Base-by-base conservation (phyloP, 2,797 vertebrate genomes). In the Peromyscus attwateri region DNA sequence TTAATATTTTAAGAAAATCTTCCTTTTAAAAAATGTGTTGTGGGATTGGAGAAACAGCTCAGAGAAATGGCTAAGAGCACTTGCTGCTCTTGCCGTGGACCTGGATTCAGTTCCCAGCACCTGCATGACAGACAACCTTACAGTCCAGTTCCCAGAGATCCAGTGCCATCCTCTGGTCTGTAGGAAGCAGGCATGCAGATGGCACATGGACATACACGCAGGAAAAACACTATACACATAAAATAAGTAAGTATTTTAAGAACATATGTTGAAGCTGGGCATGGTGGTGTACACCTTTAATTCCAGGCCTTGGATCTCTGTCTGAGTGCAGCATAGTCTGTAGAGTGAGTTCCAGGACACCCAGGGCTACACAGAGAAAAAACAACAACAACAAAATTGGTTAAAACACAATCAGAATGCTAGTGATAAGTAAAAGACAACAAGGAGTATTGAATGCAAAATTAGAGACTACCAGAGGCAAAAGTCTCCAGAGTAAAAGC, bases 371-470 rank as follows among this genome's bases (percentile, higher is more conserved):
- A 55, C 84, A 55, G 68, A 55, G 85, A 71, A 55, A 66, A 23
- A 62, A 55, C 52, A 82, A 23, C 7, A 62, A 79, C 25, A 62
- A 82, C 7, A 62, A 79, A 79, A 79, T n/a, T 21, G 4, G 46
- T 62, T 62, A 62, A 92, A n/a, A 49, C 75, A 82, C 52, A 70
- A 21, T 80, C 60, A 55, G 16, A 84, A 84, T 64, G 25, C 16
- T 76, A 91, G 68, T 34, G 25, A 87, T 25, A 96, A 89, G 57
- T 66, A 62, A 93, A 95, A 93, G 27, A 40, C 34, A 91, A 85
- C 46, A 64, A 25, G 68, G 68, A 91, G 34, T 43, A 76, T 76
- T 80, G 7, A 85, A 9, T 75, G 11, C 37, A 80, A 79, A 40
- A 73, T 17, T 73, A 40, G 91, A 89, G 60, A 64, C 3, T 60